Percentiles rank a stretch among this genome's conserved stretches.
These are phyloP conservation scores for Pilophorus perplexus DNA, from an alignment of 2,888 invertebrate species.

Conservation along the genomic window DNA sequence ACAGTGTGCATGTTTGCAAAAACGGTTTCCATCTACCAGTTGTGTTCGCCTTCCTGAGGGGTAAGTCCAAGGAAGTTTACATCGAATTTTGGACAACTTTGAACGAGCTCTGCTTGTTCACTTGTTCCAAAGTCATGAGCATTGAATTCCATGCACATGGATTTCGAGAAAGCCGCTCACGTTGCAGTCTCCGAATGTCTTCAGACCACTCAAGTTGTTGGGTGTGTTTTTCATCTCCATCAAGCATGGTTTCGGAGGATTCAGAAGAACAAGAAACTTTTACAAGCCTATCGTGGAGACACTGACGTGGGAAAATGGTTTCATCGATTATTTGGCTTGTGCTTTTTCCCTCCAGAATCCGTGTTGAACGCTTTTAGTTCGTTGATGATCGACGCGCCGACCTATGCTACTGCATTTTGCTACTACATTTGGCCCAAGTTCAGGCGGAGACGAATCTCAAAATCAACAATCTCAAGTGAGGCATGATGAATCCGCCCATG, in stretches of 20 bases:
- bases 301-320: not conserved
- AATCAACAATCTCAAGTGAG: no score
- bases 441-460: no score
- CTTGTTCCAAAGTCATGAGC: no score
- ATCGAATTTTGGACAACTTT: no score
- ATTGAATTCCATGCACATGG: no score
- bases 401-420: not conserved
- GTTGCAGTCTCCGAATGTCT: not conserved
- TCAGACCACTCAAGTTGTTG: conserved; percentile 7
- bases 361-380: conserved; percentile 4
- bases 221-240: conserved; percentile 4
- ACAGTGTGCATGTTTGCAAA: no score
- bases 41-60: no score
- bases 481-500: no score
- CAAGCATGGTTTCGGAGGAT: conserved; percentile 21
- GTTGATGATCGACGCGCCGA: conserved; percentile 7
- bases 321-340: conserved; percentile 1
- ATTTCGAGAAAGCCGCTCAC: conserved; percentile 12
- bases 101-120: no score
- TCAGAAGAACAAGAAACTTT: conserved; percentile 4
- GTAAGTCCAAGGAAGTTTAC: no score
- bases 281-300: not conserved
- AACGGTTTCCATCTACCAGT: no score
- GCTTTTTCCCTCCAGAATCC: not conserved
- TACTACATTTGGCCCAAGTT: no score